Conservation (phyloP, 2,113 vertebrate species). For the Ochotona princeps region DNA sequence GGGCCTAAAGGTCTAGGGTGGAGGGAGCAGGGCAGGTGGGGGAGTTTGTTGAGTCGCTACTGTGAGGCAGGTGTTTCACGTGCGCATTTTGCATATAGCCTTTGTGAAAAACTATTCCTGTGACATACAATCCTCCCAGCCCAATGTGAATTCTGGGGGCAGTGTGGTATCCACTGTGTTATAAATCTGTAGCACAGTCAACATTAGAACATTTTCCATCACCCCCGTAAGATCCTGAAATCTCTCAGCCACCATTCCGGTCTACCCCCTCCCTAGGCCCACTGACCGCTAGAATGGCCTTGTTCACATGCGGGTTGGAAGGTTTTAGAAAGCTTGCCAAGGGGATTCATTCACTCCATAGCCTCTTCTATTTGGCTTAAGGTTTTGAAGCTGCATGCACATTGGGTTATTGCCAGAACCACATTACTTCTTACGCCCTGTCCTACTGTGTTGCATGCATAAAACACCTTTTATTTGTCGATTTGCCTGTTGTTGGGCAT, state of each 20-base stretch:
- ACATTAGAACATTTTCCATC: not conserved
- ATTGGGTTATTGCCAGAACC: not conserved
- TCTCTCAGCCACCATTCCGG: not conserved
- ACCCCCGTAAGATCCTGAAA: not conserved
- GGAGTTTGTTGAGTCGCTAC: no score
- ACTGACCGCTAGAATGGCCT: no score
- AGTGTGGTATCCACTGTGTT: not conserved
- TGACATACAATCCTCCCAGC: no score
- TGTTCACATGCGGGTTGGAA: not conserved
- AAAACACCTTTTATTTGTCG: not conserved
- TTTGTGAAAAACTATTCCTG: not conserved
- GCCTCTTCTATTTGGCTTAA: no score
- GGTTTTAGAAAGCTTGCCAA: not conserved
- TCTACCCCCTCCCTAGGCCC: accelerated
- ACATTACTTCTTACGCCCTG: not conserved
- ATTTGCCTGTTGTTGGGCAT: not conserved
- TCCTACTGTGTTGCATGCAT: not conserved
- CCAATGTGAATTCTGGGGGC: not conserved
- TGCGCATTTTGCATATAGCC: not conserved
- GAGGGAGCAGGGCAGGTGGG: accelerated
- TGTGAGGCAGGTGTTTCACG: accelerated
- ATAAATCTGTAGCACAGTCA: no score
- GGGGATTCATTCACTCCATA: accelerated
- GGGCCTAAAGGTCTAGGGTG: not conserved
- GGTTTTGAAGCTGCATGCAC: not conserved